A percentile compares a stretch with the other conserved stretches of the same genome.
Conservation (phyloP, 2,113 vertebrate genomes). For the Setophaga coronata region DNA sequence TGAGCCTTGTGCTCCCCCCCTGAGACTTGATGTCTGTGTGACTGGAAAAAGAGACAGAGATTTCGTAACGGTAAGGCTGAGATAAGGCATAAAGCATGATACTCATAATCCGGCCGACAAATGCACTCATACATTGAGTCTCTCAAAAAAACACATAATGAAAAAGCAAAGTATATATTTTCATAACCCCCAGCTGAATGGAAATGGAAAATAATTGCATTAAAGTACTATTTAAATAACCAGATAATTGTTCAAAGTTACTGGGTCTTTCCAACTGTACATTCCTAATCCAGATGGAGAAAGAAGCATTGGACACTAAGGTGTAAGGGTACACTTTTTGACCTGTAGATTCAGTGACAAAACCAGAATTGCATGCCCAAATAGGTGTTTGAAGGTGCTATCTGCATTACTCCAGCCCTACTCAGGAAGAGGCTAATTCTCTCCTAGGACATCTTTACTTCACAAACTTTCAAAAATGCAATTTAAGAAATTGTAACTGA, state of each 20-base stretch:
- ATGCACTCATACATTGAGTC: not conserved
- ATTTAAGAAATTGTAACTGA: not conserved
- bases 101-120: not conserved
- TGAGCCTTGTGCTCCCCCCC: not conserved
- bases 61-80: not conserved
- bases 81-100: not conserved
- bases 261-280: not conserved
- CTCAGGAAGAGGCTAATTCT: not conserved
- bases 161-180: not conserved
- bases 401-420: not conserved
- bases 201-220: not conserved
- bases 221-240: not conserved
- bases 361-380: not conserved
- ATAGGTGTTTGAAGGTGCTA: not conserved
- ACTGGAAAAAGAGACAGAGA: not conserved
- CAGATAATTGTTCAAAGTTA: not conserved
- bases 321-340: not conserved
- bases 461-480: not conserved
- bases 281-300: not conserved
- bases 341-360: not conserved
- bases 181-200: not conserved
- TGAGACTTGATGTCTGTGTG: not conserved
- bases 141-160: not conserved
- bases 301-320: not conserved
- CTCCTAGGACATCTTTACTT: not conserved